Percentiles rank a stretch among this genome's conserved stretches.
phyloP scores from a whole-genome alignment of 2,888 invertebrate species.

The Rhamphomyia laevipes region DNA sequence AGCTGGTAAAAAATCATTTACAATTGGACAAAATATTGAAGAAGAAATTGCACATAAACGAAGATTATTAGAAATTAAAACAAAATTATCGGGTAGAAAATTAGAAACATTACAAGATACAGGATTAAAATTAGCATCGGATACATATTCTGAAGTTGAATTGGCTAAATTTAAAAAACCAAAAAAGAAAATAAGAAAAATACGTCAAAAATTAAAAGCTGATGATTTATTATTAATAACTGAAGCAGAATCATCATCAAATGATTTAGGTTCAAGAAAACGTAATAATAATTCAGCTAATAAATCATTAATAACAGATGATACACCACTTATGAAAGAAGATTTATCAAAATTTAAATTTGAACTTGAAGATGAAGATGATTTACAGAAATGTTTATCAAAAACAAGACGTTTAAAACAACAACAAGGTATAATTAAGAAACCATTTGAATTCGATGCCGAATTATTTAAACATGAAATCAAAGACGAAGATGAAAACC shows the following conservation, averaged over 20 bases:
- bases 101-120: constrained; percentile 63
- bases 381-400: constrained; percentile 58
- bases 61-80: constrained; percentile 40
- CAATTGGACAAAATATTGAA: constrained; percentile 56
- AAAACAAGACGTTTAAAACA: constrained; percentile 60
- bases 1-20: constrained; percentile 55
- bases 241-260: constrained; percentile 27
- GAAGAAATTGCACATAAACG: constrained; percentile 43
- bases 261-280: constrained; percentile 33
- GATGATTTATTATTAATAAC: constrained; percentile 51
- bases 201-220: constrained; percentile 56
- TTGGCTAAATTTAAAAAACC: constrained; percentile 81
- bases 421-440: constrained; percentile 33
- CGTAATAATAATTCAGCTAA: constrained; percentile 32
- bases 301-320: constrained; percentile 41
- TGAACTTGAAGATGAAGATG: constrained; percentile 54
- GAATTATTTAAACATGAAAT: constrained; percentile 42
- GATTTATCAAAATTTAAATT: constrained; percentile 41
- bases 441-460: constrained; percentile 30
- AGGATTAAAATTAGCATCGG: constrained; percentile 62
- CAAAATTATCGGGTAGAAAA: constrained; percentile 50
- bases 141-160: constrained; percentile 80
- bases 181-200: constrained; percentile 63
- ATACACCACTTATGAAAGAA: constrained; percentile 41
- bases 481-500: constrained; percentile 32